Evolutionary conservation across 2,797 vertebrate species (phyloP).

Genomic region (Falco concolor): DNA sequence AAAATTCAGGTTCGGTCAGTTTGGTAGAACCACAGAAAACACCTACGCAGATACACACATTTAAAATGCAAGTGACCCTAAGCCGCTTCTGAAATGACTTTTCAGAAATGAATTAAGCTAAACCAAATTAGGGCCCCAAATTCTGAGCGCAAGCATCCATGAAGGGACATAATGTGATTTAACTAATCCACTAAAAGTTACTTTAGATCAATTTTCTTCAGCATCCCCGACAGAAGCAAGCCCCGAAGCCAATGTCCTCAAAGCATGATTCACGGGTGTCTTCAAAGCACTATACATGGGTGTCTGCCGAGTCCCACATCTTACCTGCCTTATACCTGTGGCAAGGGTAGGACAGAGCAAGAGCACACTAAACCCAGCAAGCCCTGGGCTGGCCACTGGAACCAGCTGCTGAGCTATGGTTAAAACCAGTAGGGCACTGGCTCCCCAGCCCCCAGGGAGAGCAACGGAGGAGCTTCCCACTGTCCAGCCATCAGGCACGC

Average conservation of each 20-base stretch:
- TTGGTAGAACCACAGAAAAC: neutral
- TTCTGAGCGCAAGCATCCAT: neutral
- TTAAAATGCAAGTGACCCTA: neutral
- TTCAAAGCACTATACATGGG: neutral
- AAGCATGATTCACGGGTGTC: neutral
- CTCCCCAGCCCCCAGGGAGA: neutral
- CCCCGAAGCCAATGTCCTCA: neutral
- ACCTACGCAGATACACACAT: neutral
- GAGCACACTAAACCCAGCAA: neutral
- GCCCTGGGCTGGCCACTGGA: neutral
- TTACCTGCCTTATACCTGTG: neutral
- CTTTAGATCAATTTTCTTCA: neutral
- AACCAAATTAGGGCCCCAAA: neutral
- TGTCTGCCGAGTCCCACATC: neutral
- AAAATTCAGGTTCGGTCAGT: neutral
- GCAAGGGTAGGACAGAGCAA: neutral
- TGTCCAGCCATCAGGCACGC: neutral
- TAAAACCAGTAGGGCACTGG: neutral
- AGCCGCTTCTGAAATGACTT: neutral
- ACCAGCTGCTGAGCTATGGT: neutral
- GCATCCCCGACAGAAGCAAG: neutral
- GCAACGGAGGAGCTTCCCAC: rapidly evolving
- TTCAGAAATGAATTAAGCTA: neutral
- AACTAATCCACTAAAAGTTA: slow-evolving; percentile 11
- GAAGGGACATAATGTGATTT: neutral